Percentiles rank a stretch among this genome's conserved stretches.
Conservation (phyloP, 2,797 vertebrate genomes). For the Anguilla anguilla region DNA sequence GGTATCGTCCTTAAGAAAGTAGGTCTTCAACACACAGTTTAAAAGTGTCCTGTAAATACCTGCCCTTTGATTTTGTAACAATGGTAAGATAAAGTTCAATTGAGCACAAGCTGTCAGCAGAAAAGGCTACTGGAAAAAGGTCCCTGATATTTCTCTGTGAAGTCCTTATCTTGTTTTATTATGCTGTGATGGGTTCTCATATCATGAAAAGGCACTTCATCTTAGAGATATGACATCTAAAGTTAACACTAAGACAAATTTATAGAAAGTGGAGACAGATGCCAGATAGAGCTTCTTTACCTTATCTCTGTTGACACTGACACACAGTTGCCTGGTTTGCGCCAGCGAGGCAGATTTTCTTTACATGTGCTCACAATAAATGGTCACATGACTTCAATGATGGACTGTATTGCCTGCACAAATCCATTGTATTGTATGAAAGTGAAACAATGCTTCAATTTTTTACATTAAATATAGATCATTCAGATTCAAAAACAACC, state of each 20-base stretch:
- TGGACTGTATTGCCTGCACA: not conserved
- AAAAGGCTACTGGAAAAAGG: not conserved
- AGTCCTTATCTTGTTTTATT: conserved; percentile 26
- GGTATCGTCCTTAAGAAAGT: not conserved
- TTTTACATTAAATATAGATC: not conserved
- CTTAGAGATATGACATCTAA: conserved; percentile 31
- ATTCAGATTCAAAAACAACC: not conserved
- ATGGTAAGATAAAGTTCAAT: conserved; percentile 12
- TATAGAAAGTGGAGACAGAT: conserved; percentile 15
- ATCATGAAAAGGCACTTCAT: conserved; percentile 23
- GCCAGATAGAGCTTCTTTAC: not conserved
- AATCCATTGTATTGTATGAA: not conserved
- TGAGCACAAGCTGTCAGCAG: not conserved
- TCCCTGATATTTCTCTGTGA: not conserved
- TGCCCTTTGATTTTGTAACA: conserved; percentile 7
- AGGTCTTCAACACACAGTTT: not conserved
- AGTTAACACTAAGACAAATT: conserved; percentile 16
- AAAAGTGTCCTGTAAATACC: not conserved
- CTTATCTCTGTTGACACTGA: conserved; percentile 27
- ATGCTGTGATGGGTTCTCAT: conserved; percentile 2
- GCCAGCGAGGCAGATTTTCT: not conserved
- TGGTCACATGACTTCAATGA: not conserved
- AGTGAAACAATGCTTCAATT: not conserved
- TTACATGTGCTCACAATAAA: not conserved
- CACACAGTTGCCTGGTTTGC: not conserved